Base-by-base conservation (phyloP, 2,888 invertebrate genomes). In the Colostygia pectinataria region DNA sequence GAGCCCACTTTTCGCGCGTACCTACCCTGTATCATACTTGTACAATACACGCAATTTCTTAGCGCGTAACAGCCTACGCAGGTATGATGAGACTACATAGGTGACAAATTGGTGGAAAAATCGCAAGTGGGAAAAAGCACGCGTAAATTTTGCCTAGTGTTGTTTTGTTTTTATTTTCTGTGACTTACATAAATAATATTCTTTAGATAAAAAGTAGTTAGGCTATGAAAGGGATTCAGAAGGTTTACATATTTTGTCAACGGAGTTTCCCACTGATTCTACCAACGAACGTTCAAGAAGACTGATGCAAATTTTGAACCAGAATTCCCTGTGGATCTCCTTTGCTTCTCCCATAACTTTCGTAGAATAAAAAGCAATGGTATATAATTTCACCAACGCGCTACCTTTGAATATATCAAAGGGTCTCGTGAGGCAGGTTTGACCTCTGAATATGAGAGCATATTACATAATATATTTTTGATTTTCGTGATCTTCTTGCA, bases 21-120 rank as follows among this genome's bases (percentile, higher is more conserved):
- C 24, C 18, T 40, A 13, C 24, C 18, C 42, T 51, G 47, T 47
- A 44, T 34, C 37, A 7, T 34, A 66, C 68, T 23, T 15, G 1
- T 27, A 61, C 23, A 47, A 34, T 36, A 38, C 13, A 9, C 38
- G 25, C 37, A 14, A 33, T 49, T 40, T 23, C 40, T 40, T 34
- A 40, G 20, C 15, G 20, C 29, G 15, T 31, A 9, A 7, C 15
- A 32, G n/a, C 37, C 15, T 38, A 15, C 3, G 15, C n/a, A n/a
- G 9, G 4, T n/a, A n/a, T n/a, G n/a, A n/a, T n/a, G n/a, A n/a
- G n/a, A n/a, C n/a, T n/a, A n/a, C n/a, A n/a, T n/a, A n/a, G n/a
- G n/a, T n/a, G n/a, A n/a, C n/a, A n/a, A n/a, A n/a, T n/a, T n/a
- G n/a, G n/a, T n/a, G n/a, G n/a, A n/a, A n/a, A n/a, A n/a, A n/a